phyloP scores from a whole-genome alignment of 2,113 vertebrate genomes.

The Martes martes region DNA sequence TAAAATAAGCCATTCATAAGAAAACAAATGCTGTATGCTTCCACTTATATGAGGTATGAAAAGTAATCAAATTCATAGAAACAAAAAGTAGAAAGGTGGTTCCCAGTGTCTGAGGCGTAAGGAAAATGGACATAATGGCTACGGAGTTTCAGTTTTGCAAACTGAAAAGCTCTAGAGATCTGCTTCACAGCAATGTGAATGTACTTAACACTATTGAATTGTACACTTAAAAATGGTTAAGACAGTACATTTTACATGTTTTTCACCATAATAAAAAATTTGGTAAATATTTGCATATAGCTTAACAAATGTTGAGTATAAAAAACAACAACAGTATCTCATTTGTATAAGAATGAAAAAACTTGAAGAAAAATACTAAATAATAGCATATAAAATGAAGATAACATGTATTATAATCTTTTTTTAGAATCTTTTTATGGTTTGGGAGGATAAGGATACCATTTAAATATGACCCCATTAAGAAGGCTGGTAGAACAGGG shows the following conservation, averaged over 20 bases:
- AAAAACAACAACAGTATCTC: not conserved
- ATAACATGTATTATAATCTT: not conserved
- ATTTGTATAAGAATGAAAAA: not conserved
- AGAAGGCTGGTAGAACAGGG: not conserved
- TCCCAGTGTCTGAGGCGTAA: not conserved
- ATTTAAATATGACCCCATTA: not conserved
- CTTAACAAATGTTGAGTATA: not conserved
- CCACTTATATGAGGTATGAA: not conserved
- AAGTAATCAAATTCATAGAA: not conserved
- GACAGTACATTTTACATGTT: not conserved
- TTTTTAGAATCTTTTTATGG: not conserved
- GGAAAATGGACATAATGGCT: not conserved
- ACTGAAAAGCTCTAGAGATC: not conserved
- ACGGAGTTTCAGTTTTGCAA: not conserved
- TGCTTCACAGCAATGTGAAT: not conserved
- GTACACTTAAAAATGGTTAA: not conserved
- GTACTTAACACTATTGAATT: not conserved
- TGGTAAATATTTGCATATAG: not conserved
- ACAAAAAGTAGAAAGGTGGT: not conserved
- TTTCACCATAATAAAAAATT: not conserved
- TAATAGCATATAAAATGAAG: not conserved
- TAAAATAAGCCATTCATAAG: not conserved
- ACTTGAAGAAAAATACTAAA: not conserved
- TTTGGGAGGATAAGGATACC: not conserved
- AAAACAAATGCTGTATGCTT: not conserved